Evolutionary conservation across 2,113 vertebrate species (phyloP).

Genomic region (Mandrillus leucophaeus): DNA sequence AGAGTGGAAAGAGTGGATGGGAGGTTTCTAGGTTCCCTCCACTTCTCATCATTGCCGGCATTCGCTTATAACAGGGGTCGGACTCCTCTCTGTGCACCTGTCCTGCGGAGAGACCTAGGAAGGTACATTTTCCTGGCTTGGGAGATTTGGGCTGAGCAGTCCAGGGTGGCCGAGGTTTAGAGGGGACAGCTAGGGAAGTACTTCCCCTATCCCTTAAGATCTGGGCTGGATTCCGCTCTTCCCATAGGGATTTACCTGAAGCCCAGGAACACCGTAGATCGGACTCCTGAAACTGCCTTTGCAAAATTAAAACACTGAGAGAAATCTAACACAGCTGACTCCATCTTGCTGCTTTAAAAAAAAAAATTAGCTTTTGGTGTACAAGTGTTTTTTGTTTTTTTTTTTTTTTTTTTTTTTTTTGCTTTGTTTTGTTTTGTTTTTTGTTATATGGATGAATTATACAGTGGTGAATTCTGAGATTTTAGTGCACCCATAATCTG

Average conservation of each 20-base stretch:
- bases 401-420: too few species aligned
- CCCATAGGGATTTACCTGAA: not conserved
- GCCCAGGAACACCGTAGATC: not conserved
- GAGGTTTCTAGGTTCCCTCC: not conserved
- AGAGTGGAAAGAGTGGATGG: not conserved
- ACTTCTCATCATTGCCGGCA: not conserved
- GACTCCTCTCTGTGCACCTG: not conserved
- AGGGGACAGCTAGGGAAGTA: too few species aligned
- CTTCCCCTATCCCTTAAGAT: not conserved
- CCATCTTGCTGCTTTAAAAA: too few species aligned
- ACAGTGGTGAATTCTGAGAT: too few species aligned
- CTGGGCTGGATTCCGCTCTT: not conserved
- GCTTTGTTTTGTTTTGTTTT: too few species aligned
- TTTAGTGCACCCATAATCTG: too few species aligned
- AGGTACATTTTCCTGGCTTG: not conserved
- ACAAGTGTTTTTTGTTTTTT: too few species aligned
- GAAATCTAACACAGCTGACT: too few species aligned
- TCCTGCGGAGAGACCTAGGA: not conserved
- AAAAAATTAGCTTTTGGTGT: too few species aligned
- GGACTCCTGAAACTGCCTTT: not conserved
- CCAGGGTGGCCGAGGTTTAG: accelerated
- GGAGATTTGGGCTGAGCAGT: not conserved
- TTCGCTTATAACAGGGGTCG: not conserved
- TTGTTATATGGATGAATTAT: too few species aligned
- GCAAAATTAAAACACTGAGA: too few species aligned